Conservation (phyloP, 2,888 invertebrate species). For the Gandaritis pyraliata region DNA sequence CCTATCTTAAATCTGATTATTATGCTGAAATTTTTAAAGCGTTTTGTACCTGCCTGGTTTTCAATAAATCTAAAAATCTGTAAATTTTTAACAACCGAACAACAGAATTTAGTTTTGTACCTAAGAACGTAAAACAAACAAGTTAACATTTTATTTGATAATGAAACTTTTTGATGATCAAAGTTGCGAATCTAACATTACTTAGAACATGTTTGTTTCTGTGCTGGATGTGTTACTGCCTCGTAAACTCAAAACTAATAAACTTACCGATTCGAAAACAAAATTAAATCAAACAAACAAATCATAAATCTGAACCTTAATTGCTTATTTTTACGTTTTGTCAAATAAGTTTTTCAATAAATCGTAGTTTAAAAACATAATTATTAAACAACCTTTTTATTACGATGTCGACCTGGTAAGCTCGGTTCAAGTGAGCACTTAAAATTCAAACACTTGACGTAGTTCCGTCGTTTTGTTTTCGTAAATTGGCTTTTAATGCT, state of each 20-base stretch:
- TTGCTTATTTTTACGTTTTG: conserved; percentile 32
- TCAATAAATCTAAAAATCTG: too few relatives aligned
- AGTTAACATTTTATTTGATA: too few relatives aligned
- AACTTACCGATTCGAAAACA: conserved; percentile 25
- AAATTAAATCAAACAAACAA: conserved; percentile 32
- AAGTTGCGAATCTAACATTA: conserved; percentile 34
- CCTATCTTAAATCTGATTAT: too few relatives aligned
- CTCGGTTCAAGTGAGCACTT: conserved; percentile 48
- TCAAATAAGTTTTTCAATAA: conserved; percentile 43
- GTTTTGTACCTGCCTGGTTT: too few relatives aligned
- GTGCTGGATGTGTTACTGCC: not conserved
- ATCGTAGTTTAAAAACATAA: conserved; percentile 44
- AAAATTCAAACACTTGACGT: conserved; percentile 56
- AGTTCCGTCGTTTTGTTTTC: conserved; percentile 34
- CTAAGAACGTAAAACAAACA: too few relatives aligned
- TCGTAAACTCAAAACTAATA: conserved; percentile 28
- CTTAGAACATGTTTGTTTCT: conserved; percentile 9
- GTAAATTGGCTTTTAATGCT: conserved; percentile 43
- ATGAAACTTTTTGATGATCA: too few relatives aligned
- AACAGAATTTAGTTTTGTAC: too few relatives aligned
- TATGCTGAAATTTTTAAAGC: too few relatives aligned
- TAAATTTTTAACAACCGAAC: too few relatives aligned
- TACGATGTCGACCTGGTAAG: conserved; percentile 39
- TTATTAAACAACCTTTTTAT: conserved; percentile 46
- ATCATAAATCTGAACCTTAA: conserved; percentile 32